phyloP scores from a whole-genome alignment of 2,797 vertebrate genomes.

The Graptemys geographica region DNA sequence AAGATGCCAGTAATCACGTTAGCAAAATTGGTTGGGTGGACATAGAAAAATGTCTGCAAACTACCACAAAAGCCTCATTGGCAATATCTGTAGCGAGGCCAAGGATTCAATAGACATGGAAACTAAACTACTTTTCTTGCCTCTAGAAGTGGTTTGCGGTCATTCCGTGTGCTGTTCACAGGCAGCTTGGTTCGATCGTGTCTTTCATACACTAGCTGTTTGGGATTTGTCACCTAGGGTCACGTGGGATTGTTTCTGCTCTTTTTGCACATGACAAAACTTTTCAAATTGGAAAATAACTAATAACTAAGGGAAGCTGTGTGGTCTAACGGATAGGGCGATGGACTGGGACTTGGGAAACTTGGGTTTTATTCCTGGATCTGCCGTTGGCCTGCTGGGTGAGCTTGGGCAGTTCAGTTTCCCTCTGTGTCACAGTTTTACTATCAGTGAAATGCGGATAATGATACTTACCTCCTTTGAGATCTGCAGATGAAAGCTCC shows the following conservation, averaged over 20 bases:
- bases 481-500: background rate
- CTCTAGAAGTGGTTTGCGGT: background rate
- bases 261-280: background rate
- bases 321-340: background rate
- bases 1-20: background rate
- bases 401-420: no score
- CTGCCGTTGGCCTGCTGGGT: no score
- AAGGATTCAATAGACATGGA: background rate
- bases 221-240: background rate
- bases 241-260: background rate
- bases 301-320: background rate
- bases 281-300: background rate
- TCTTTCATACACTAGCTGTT: background rate
- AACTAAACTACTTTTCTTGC: background rate
- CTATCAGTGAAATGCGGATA: background rate
- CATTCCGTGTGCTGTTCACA: background rate
- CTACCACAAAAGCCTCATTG: background rate
- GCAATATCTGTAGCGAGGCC: rapidly evolving
- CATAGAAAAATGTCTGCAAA: background rate
- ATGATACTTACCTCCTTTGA: background rate
- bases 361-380: no score
- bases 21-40: rapidly evolving
- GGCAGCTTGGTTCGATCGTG: background rate
- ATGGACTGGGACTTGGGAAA: background rate
- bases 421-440: background rate